Conservation (phyloP, 2,113 vertebrate species). For the Tinamus guttatus region DNA sequence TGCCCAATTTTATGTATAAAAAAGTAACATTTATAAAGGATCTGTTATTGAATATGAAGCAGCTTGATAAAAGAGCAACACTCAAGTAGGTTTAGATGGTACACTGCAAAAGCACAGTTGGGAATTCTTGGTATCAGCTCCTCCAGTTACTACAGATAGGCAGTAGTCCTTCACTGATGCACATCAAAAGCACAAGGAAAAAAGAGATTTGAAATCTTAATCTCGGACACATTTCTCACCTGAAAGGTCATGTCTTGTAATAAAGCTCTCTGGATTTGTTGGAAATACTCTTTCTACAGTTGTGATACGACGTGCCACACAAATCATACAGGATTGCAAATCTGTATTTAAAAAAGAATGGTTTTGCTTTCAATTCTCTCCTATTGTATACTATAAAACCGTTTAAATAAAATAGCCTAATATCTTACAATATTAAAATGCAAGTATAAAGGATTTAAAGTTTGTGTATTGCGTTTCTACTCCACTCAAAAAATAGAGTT, state of each 20-base stretch:
- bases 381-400: background rate
- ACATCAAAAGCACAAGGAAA: background rate
- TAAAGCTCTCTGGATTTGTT: conserved; percentile 89
- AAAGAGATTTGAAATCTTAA: background rate
- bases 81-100: background rate
- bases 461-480: background rate
- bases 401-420: background rate
- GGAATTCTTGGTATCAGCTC: background rate
- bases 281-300: conserved; percentile 84
- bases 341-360: conserved; percentile 77
- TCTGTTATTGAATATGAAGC: background rate
- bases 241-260: conserved; percentile 94
- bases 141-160: background rate
- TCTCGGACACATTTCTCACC: conserved; percentile 78
- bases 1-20: background rate
- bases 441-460: background rate
- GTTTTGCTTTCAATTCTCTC: background rate
- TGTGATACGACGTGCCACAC: conserved; percentile 92
- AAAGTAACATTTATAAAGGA: background rate
- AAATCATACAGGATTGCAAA: conserved; percentile 98
- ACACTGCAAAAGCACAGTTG: background rate
- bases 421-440: background rate
- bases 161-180: background rate
- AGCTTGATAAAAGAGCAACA: background rate
- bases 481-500: background rate